These are phyloP conservation scores for Liasis olivaceus DNA, from an alignment of 2,797 vertebrate species.

Conservation along the genomic window DNA sequence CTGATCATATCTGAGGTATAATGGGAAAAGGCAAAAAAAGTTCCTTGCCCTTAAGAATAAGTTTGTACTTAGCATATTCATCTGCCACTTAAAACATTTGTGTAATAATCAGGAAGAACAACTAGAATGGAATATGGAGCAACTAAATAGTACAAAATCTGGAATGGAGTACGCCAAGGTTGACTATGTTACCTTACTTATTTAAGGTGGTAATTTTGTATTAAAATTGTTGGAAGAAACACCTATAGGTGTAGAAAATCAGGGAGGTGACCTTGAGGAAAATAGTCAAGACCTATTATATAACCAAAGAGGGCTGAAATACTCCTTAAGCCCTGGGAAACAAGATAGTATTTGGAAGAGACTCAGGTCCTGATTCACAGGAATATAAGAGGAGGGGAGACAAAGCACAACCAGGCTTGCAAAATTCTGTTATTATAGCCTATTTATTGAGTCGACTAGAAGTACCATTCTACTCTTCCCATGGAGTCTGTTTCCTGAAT, in stretches of 20 bases:
- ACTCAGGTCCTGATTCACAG: too few relatives aligned
- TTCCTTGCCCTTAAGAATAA: not conserved
- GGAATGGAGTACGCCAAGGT: not conserved
- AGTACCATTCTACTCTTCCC: too few relatives aligned
- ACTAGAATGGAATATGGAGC: not conserved
- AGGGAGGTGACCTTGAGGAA: not conserved
- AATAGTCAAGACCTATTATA: not conserved
- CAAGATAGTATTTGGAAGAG: too few relatives aligned
- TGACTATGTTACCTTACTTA: not conserved
- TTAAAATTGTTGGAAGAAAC: not conserved
- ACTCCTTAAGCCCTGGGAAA: not conserved
- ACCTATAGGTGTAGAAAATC: not conserved
- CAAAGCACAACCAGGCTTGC: too few relatives aligned
- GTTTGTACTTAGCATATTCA: not conserved
- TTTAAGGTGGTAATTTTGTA: not conserved
- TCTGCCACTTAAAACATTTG: not conserved
- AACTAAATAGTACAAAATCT: not conserved
- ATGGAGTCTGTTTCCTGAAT: too few relatives aligned
- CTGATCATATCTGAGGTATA: not conserved
- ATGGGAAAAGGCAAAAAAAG: not conserved
- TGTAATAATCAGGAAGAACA: not conserved
- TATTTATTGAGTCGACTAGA: too few relatives aligned
- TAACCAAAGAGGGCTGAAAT: not conserved
- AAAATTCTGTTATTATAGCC: too few relatives aligned
- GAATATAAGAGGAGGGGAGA: too few relatives aligned